Evolutionary conservation across 2,888 invertebrate species (phyloP), one percentile per base, ranked within the genome.

Genomic region (Brenthis ino): DNA sequence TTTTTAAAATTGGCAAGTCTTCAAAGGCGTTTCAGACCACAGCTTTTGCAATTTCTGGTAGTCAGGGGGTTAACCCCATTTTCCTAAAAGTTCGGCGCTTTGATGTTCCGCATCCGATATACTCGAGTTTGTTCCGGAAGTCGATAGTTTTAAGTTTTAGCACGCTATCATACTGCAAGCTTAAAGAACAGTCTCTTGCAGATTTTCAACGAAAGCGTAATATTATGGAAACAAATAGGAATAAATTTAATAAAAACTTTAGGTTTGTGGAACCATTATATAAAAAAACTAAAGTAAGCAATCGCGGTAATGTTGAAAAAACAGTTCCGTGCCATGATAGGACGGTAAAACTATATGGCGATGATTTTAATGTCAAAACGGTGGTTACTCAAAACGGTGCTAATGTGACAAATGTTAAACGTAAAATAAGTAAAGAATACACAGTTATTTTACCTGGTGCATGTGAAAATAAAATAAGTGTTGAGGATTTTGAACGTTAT

Each of bases 261-360:
- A 77, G 78, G 70, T 84, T 87, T 53, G 92, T 92, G 0, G 85
- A 83, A 82, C 92, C 92, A 6, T 81, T 92, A 56, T 92, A 91
- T 67, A 83, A 78, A 71, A 88, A 85, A 79, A 71, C 83, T 2
- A 85, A 78, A 71, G 72, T 74, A 33, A 66, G 74, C 51, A 70
- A 74, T 14, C 69, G 69, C 57, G 79, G 80, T 57, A 81, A 81
- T 53, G 77, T 76, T 61, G 79, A 83, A 57, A 76, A 76, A 64
- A 80, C 78, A 63, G 75, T 80, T 67, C 74, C 78, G 13, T 70
- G 84, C 66, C 75, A 81, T 79, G 81, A 84, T 74, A 84, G 77
- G 68, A 75, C 69, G 13, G 70, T 82, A 20, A 83, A 88, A 83
- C 91, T 85, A 85, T 79, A 79, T 77, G 91, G 89, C 82, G 68